These are phyloP conservation scores for Sipha maydis DNA, from an alignment of 2,888 invertebrate genomes.

Conservation along the genomic window DNA sequence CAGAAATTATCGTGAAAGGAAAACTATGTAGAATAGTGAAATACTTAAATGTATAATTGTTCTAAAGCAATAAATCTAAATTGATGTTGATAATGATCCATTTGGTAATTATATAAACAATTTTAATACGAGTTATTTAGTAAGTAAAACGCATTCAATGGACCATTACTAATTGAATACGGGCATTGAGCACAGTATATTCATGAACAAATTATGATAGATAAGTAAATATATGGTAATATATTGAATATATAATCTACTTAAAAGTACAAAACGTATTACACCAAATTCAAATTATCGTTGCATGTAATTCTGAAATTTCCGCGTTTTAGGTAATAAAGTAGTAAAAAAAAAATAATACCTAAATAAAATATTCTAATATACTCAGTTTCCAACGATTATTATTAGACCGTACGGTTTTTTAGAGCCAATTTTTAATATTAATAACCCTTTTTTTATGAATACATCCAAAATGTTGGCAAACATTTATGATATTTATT, in stretches of 20 bases:
- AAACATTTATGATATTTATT: not conserved
- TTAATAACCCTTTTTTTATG: not conserved
- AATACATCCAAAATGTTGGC: not conserved
- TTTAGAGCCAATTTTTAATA: not conserved
- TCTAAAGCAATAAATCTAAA: constrained; percentile 7
- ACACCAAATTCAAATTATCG: not conserved
- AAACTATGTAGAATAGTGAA: not conserved
- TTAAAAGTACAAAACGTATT: not conserved
- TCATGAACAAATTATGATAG: not conserved
- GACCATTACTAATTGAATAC: constrained; percentile 30
- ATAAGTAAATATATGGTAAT: not conserved
- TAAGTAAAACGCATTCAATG: constrained; percentile 13
- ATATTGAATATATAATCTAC: not conserved
- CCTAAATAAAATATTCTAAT: not conserved
- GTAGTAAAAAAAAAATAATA: not conserved
- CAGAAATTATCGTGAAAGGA: not conserved
- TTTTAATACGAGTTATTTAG: not conserved
- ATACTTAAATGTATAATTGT: not conserved
- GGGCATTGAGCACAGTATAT: not conserved
- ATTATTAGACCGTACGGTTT: constrained; percentile 11
- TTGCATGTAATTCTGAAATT: not conserved
- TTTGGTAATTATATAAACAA: not conserved
- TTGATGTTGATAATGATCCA: not conserved
- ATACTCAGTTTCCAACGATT: not conserved
- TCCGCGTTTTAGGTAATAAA: not conserved